A percentile compares a stretch with the other conserved stretches of the same genome.
Evolutionary conservation across 1,140 invertebrate genomes (phyloP).

Genomic region (Pararge aegeria): DNA sequence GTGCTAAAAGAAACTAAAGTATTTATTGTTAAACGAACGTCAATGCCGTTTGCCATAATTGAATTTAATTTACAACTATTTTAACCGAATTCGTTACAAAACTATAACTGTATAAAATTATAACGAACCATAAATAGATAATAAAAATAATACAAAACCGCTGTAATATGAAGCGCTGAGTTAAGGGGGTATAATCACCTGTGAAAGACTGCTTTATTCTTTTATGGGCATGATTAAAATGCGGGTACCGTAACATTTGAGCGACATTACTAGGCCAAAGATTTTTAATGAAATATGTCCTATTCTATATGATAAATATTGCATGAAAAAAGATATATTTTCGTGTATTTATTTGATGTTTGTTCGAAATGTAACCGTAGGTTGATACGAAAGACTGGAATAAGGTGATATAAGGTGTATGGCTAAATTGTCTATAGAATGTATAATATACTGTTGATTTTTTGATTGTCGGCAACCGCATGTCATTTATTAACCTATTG

Average conservation of each 20-base stretch:
- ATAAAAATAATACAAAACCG: conserved; percentile 16
- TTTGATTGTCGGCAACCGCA: too few relatives aligned
- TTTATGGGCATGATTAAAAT: conserved; percentile 16
- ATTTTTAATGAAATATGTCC: conserved; percentile 3
- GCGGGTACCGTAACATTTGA: background rate
- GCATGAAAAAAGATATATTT: background rate
- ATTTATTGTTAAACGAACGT: conserved; percentile 8
- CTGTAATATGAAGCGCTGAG: conserved; percentile 10
- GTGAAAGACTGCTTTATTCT: background rate
- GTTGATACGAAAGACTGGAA: too few relatives aligned
- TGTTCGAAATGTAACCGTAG: too few relatives aligned
- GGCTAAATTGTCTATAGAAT: too few relatives aligned
- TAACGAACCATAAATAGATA: conserved; percentile 19
- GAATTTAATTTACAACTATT: conserved; percentile 16
- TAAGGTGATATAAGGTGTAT: too few relatives aligned
- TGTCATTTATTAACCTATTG: too few relatives aligned
- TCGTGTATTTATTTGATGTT: background rate
- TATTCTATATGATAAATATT: background rate
- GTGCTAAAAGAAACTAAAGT: conserved; percentile 19
- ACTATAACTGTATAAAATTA: conserved; percentile 11
- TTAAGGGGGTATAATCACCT: background rate
- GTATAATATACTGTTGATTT: too few relatives aligned
- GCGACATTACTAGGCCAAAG: conserved; percentile 9
- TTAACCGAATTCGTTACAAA: conserved; percentile 16
- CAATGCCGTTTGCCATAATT: conserved; percentile 18